Evolutionary conservation across 1,140 invertebrate genomes (phyloP), one percentile per base, ranked within the genome.

Genomic region (Lithobius niger): DNA sequence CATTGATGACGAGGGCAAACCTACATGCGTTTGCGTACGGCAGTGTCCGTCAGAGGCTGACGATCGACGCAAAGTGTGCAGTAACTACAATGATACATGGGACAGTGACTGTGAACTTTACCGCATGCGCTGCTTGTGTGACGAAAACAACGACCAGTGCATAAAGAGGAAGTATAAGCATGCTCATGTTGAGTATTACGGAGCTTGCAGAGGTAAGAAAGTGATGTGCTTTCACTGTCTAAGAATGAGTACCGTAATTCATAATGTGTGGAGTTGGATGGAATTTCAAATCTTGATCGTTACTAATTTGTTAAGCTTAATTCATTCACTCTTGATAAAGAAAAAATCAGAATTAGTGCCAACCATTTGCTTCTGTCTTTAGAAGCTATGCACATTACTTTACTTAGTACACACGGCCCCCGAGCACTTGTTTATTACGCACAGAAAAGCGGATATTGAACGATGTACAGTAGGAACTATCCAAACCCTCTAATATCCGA

Each of bases 31-130:
- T 57, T 96, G 92, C 71, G 82, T 94, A 60, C 79, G 81, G 52
- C 76, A 78, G 18, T 96, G 91, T 63, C 86, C 85, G 22, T 71
- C 77, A 57, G 87, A 92, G 72, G 73, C 72, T 2, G 88, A 93
- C 66, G 74, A 78, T 0, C 76, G 88, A 27, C 78, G 88, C 61
- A 65, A 82, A 77, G 90, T 95, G 26, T 96, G 92, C 74, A 88
- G 86, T 43, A 94, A 92, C 71, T 81, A 84, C 71, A 96, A 96
- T 66, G 84, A 93, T 70, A 96, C 92, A 1, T 96, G 88, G 81
- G 72, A 79, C 16, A 93, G 88, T 16, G 89, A 95, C 66, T 96
- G 92, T 70, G 83, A 92, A 64, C 80, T 96, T 52, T 88, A 95
- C 71, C 83, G 86, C 58, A 82, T 90, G 69, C 77, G 89, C 59